A percentile compares a stretch with the other conserved stretches of the same genome.
Evolutionary conservation across 2,888 invertebrate genomes (phyloP).

Genomic region (Osmoderma eremita): DNA sequence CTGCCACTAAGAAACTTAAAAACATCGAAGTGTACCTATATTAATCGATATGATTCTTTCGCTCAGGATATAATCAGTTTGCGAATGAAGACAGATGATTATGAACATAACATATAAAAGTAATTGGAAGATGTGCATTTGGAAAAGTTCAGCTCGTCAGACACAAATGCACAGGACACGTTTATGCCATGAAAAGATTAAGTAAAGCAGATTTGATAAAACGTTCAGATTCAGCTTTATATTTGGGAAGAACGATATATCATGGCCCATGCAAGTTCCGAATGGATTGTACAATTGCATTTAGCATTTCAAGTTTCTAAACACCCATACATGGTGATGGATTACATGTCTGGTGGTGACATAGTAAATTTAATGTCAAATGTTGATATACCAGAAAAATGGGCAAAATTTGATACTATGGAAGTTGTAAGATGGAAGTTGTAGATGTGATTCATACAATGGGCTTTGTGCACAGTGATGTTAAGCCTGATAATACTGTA

Average conservation of each 20-base stretch:
- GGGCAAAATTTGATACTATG: slow-evolving; percentile 98
- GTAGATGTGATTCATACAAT: slow-evolving; percentile 97
- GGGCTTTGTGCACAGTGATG: slow-evolving; percentile 97
- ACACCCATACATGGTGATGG: slow-evolving; percentile 99
- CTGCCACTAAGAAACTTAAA: slow-evolving; percentile 93
- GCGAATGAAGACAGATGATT: slow-evolving; percentile 97
- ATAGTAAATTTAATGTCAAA: slow-evolving; percentile 98
- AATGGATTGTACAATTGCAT: slow-evolving; percentile 99
- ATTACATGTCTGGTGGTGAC: slow-evolving; percentile 99
- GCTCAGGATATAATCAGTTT: slow-evolving; percentile 85
- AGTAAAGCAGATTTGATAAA: slow-evolving; percentile 99
- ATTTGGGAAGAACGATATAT: slow-evolving; percentile 99
- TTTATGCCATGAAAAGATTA: slow-evolving; percentile 98
- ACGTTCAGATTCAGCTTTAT: slow-evolving; percentile 97
- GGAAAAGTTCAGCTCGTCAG: slow-evolving; percentile 99
- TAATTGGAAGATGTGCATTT: slow-evolving; percentile 98
- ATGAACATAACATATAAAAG: slow-evolving; percentile 95
- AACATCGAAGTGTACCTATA: slow-evolving; percentile 97
- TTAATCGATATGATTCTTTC: slow-evolving; percentile 90
- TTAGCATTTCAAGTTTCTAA: slow-evolving; percentile 98
- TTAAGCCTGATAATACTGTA: slow-evolving; percentile 99
- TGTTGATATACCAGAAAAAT: slow-evolving; percentile 98
- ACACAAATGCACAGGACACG: slow-evolving; percentile 90
- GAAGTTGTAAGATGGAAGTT: slow-evolving; percentile 97
- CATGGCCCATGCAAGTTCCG: slow-evolving; percentile 99